phyloP scores from a whole-genome alignment of 2,113 vertebrate species.

The Rana temporaria region DNA sequence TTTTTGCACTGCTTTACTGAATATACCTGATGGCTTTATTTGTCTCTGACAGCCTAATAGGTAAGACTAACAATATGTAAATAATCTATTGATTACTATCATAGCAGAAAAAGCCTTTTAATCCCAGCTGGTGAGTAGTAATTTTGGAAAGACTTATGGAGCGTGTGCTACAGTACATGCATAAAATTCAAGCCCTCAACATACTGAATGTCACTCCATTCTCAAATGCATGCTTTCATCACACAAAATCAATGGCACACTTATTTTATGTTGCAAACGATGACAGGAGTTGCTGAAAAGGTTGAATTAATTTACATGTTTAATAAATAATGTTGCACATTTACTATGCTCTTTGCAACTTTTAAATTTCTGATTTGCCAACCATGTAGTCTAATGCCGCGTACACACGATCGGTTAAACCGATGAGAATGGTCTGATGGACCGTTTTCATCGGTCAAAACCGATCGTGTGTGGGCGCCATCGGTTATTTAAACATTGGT shows the following conservation, averaged over 20 bases:
- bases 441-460: too few relatives aligned
- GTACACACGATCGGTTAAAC: too few relatives aligned
- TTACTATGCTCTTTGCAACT: conserved; percentile 40
- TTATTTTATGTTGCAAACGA: conserved; percentile 23
- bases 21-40: too few relatives aligned
- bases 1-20: too few relatives aligned
- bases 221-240: conserved; percentile 20
- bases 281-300: conserved; percentile 26
- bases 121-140: background rate
- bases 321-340: conserved; percentile 28
- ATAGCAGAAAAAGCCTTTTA: conserved; percentile 9
- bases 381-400: conserved; percentile 16
- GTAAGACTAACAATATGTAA: background rate
- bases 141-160: background rate
- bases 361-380: conserved; percentile 21
- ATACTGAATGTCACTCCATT: conserved; percentile 15
- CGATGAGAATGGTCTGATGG: too few relatives aligned
- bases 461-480: too few relatives aligned
- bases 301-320: conserved; percentile 40
- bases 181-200: conserved; percentile 20
- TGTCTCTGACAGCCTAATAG: too few relatives aligned
- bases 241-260: conserved; percentile 42
- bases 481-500: too few relatives aligned
- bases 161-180: conserved; percentile 1
- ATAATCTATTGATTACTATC: conserved; percentile 6